Conservation (phyloP, 2,113 vertebrate genomes). For the Hiodon tergisus region DNA sequence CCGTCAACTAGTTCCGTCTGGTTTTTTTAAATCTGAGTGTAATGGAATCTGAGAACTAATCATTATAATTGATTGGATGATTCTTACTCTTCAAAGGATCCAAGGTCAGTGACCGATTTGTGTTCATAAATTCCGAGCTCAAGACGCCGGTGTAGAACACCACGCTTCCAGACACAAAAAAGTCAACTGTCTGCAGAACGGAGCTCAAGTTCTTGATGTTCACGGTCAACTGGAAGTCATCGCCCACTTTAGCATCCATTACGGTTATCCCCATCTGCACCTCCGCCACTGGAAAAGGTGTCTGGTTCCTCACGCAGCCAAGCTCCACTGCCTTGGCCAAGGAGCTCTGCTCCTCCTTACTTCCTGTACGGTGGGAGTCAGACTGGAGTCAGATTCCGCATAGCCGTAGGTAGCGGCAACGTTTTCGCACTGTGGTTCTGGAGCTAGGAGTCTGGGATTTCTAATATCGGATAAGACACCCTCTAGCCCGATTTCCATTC, state of each 20-base stretch:
- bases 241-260: slow-evolving; percentile 52
- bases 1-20: not conserved
- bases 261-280: slow-evolving; percentile 58
- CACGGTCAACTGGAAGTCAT: slow-evolving; percentile 64
- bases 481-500: not conserved
- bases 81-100: slow-evolving; percentile 35
- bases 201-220: slow-evolving; percentile 61
- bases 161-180: slow-evolving; percentile 58
- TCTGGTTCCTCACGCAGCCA: not conserved
- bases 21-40: not conserved
- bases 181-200: slow-evolving; percentile 28
- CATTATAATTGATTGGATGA: not conserved
- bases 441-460: no score
- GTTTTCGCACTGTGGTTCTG: no score
- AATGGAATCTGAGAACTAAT: not conserved
- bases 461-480: no score
- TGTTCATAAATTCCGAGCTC: slow-evolving; percentile 56
- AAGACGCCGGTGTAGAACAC: slow-evolving; percentile 78
- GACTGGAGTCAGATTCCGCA: no score
- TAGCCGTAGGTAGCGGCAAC: not conserved
- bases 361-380: not conserved
- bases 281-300: slow-evolving; percentile 3
- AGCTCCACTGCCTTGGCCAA: not conserved
- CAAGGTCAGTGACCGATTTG: slow-evolving; percentile 23
- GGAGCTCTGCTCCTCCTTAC: not conserved